A percentile compares a stretch with the other conserved stretches of the same genome.
These are phyloP conservation scores for Alces alces DNA, from an alignment of 2,113 vertebrate species.

Conservation along the genomic window DNA sequence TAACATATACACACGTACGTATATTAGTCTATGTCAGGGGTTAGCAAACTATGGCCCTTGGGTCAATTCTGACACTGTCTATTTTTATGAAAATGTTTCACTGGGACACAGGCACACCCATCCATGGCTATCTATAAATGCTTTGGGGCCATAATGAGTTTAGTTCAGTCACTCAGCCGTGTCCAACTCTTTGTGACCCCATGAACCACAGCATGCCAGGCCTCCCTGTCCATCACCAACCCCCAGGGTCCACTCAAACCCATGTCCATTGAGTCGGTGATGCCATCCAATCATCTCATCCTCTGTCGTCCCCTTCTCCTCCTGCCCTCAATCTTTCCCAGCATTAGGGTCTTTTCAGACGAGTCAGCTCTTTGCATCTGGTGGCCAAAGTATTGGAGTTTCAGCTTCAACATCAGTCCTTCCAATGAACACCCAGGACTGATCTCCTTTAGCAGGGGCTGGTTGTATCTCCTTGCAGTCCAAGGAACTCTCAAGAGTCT, in stretches of 20 bases:
- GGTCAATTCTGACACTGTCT: background rate
- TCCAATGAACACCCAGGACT: background rate
- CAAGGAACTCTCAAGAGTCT: background rate
- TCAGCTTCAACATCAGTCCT: background rate
- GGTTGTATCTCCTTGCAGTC: background rate
- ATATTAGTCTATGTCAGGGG: background rate
- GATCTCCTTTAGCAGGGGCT: accelerated
- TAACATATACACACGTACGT: background rate
- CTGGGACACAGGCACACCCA: background rate
- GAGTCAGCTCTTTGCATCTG: background rate
- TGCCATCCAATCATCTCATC: background rate
- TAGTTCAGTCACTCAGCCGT: accelerated
- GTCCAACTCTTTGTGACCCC: background rate
- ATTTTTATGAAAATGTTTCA: background rate
- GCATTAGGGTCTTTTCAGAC: background rate
- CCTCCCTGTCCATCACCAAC: background rate
- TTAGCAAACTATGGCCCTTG: background rate
- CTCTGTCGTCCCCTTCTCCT: background rate
- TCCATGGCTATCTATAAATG: background rate
- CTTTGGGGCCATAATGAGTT: background rate
- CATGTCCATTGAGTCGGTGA: background rate
- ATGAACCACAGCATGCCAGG: background rate
- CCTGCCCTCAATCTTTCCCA: background rate
- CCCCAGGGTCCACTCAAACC: background rate
- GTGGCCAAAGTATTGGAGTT: background rate